Evolutionary conservation across 2,113 vertebrate genomes (phyloP).

Genomic region (Tragelaphus imberbis): DNA sequence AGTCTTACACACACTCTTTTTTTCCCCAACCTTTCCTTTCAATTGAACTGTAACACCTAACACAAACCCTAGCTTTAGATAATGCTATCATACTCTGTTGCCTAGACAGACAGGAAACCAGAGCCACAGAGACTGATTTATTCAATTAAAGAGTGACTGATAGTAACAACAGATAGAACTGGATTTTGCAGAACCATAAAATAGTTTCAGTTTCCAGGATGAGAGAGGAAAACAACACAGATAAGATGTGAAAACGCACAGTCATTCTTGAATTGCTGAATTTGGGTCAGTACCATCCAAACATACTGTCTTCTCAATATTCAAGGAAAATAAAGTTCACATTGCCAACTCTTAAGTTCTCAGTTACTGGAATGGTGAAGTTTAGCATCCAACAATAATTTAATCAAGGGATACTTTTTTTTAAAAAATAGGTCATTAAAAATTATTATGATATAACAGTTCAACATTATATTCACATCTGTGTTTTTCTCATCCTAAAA

Average conservation of each 20-base stretch:
- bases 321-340: not conserved
- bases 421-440: not conserved
- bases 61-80: not conserved
- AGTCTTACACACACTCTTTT: not conserved
- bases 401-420: not conserved
- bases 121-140: slow-evolving; percentile 19
- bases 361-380: not conserved
- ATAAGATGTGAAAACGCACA: not conserved
- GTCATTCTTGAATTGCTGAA: not conserved
- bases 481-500: not conserved
- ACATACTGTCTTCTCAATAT: not conserved
- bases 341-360: not conserved
- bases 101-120: slow-evolving; percentile 46
- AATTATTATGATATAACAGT: not conserved
- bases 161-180: slow-evolving; percentile 48
- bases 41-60: not conserved
- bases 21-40: not conserved
- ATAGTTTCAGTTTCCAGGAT: slow-evolving; percentile 48
- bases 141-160: slow-evolving; percentile 57
- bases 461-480: not conserved
- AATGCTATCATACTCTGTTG: not conserved
- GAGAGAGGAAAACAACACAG: slow-evolving; percentile 2
- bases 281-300: not conserved
- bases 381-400: not conserved
- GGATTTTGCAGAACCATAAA: not conserved